Evolutionary conservation across 2,888 invertebrate species (phyloP).

Genomic region (Automeris io): DNA sequence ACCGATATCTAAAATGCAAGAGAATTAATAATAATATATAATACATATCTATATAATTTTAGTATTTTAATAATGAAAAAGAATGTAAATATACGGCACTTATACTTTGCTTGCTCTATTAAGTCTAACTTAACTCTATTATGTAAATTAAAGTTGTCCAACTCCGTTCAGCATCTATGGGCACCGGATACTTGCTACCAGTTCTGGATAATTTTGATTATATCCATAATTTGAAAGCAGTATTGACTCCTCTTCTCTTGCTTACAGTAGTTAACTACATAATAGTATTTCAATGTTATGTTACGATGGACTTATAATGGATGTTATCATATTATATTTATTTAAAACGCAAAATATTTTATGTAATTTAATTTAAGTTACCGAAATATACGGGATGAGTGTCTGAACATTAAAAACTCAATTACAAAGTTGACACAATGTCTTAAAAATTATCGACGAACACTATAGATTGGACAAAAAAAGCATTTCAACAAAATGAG

Average conservation of each 20-base stretch:
- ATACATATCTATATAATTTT: not conserved
- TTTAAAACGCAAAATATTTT: too few relatives aligned
- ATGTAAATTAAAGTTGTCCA: slow-evolving; percentile 51
- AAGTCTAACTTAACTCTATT: slow-evolving; percentile 30
- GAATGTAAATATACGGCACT: not conserved
- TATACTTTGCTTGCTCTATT: slow-evolving; percentile 3
- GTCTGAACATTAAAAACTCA: not conserved
- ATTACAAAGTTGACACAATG: not conserved
- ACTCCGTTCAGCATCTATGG: slow-evolving; percentile 22
- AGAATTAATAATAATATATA: not conserved
- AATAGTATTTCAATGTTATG: too few relatives aligned
- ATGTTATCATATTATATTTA: too few relatives aligned
- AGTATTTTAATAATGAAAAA: not conserved
- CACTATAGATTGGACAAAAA: slow-evolving; percentile 2
- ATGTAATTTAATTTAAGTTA: too few relatives aligned
- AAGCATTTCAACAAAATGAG: slow-evolving; percentile 37
- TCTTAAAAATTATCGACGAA: not conserved
- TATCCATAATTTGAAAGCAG: slow-evolving; percentile 33
- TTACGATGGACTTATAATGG: too few relatives aligned
- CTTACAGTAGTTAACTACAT: slow-evolving; percentile 14
- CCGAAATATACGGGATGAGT: too few relatives aligned
- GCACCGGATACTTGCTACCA: slow-evolving; percentile 25
- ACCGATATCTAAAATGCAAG: not conserved
- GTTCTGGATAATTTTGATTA: slow-evolving; percentile 29
- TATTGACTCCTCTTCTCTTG: slow-evolving; percentile 28